Percentiles rank a stretch among this genome's conserved stretches.
phyloP scores from a whole-genome alignment of 1,140 invertebrate species.

The Hesperophylax magnus region DNA sequence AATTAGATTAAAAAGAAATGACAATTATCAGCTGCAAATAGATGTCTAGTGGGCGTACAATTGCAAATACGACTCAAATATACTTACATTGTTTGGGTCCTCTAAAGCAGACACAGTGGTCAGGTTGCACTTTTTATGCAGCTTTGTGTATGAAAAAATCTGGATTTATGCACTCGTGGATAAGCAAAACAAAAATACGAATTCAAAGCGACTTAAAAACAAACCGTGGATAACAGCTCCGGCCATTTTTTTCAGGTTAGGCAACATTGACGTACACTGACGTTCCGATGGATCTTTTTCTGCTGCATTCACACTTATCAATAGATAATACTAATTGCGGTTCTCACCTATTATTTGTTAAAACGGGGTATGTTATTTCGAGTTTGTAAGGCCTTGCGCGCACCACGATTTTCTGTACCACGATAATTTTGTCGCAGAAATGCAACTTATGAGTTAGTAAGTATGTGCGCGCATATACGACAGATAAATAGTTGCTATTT shows the following conservation, averaged over 20 bases:
- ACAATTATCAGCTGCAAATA: conserved; percentile 52
- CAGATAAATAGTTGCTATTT: too few relatives aligned
- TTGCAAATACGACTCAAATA: conserved; percentile 33
- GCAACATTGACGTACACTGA: conserved; percentile 32
- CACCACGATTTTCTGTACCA: too few relatives aligned
- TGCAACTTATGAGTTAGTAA: too few relatives aligned
- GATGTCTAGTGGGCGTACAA: conserved; percentile 48
- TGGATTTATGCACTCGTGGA: conserved; percentile 21
- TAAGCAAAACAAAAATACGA: conserved; percentile 16
- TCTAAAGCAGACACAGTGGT: not conserved
- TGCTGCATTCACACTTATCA: not conserved
- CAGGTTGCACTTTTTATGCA: conserved; percentile 2
- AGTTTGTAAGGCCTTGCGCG: too few relatives aligned
- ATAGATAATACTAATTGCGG: not conserved
- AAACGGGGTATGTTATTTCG: conserved; percentile 1
- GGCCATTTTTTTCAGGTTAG: conserved; percentile 50
- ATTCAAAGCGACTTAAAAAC: conserved; percentile 43
- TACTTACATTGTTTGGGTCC: conserved; percentile 33
- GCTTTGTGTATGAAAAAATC: conserved; percentile 9
- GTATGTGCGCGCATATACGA: too few relatives aligned
- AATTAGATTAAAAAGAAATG: conserved; percentile 40
- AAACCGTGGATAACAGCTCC: conserved; percentile 46
- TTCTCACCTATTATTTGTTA: not conserved
- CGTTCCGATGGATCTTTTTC: conserved; percentile 23
- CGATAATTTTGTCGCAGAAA: too few relatives aligned